These are phyloP conservation scores for Andrena chrysosceles DNA, from an alignment of 2,888 invertebrate genomes.

Conservation along the genomic window DNA sequence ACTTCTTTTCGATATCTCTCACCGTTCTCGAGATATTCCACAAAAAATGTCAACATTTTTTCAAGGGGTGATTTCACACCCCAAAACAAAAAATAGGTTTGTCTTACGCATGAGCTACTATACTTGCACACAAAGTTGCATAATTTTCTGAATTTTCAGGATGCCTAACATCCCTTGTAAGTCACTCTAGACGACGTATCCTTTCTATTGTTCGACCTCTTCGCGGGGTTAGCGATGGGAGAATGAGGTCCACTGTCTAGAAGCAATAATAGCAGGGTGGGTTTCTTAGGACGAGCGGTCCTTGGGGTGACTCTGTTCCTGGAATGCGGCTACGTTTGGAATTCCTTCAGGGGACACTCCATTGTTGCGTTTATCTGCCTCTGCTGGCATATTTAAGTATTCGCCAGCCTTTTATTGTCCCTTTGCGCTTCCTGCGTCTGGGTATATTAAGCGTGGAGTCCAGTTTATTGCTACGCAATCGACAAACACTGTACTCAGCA, in stretches of 20 bases:
- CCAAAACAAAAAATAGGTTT: too few relatives aligned
- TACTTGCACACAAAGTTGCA: too few relatives aligned
- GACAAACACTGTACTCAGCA: not conserved
- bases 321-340: not conserved
- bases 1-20: too few relatives aligned
- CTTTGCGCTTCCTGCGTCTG: not conserved
- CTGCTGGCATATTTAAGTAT: slow-evolving; percentile 4
- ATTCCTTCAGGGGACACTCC: not conserved
- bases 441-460: not conserved
- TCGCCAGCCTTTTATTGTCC: not conserved
- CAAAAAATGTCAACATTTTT: too few relatives aligned
- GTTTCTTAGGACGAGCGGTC: not conserved
- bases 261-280: not conserved
- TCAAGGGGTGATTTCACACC: too few relatives aligned
- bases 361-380: not conserved
- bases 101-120: too few relatives aligned
- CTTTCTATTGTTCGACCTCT: not conserved
- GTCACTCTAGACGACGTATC: slow-evolving; percentile 16
- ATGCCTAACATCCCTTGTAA: too few relatives aligned
- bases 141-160: too few relatives aligned
- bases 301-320: not conserved
- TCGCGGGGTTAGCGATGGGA: not conserved
- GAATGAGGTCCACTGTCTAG: not conserved
- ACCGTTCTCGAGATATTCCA: too few relatives aligned
- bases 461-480: not conserved